Percentiles rank a stretch among this genome's conserved stretches.
These are phyloP conservation scores for Liolophura sinensis DNA, from an alignment of 1,140 invertebrate genomes.

Conservation along the genomic window DNA sequence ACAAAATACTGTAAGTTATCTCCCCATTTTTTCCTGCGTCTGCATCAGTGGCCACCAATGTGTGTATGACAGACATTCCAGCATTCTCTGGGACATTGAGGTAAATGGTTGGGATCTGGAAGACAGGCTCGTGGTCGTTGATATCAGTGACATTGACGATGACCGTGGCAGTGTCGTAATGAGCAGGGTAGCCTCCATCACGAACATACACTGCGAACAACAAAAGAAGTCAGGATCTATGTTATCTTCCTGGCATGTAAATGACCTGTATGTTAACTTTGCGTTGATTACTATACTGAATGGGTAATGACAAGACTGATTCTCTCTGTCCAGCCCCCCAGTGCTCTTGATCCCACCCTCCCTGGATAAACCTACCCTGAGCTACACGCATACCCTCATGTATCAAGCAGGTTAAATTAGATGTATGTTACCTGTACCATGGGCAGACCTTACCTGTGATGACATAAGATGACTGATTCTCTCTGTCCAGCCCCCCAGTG, in stretches of 20 bases:
- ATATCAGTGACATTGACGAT: slow-evolving; percentile 34
- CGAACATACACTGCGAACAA: slow-evolving; percentile 46
- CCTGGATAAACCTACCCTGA: slow-evolving; percentile 77
- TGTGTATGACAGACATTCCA: slow-evolving; percentile 68
- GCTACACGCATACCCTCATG: slow-evolving; percentile 70
- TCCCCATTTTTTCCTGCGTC: slow-evolving; percentile 83
- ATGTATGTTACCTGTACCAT: no score
- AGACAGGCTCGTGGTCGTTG: slow-evolving; percentile 41
- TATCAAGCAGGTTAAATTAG: slow-evolving; percentile 60
- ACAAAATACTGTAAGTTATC: slow-evolving; percentile 90
- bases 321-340: slow-evolving; percentile 81
- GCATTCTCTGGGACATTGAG: slow-evolving; percentile 40
- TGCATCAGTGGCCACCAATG: slow-evolving; percentile 72
- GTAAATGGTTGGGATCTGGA: slow-evolving; percentile 19
- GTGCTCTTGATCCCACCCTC: slow-evolving; percentile 87
- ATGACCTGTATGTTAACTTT: no score
- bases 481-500: slow-evolving; percentile 83
- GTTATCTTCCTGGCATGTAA: slow-evolving; percentile 6
- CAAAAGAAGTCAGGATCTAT: not conserved
- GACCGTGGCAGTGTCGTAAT: slow-evolving; percentile 40
- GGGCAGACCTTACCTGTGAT: slow-evolving; percentile 32
- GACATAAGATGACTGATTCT: slow-evolving; percentile 53
- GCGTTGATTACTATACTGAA: no score
- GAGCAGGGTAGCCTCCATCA: slow-evolving; percentile 48
- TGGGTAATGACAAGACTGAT: no score